These are phyloP conservation scores for Eustalomyia histrio DNA, from an alignment of 2,888 invertebrate genomes.

Conservation along the genomic window DNA sequence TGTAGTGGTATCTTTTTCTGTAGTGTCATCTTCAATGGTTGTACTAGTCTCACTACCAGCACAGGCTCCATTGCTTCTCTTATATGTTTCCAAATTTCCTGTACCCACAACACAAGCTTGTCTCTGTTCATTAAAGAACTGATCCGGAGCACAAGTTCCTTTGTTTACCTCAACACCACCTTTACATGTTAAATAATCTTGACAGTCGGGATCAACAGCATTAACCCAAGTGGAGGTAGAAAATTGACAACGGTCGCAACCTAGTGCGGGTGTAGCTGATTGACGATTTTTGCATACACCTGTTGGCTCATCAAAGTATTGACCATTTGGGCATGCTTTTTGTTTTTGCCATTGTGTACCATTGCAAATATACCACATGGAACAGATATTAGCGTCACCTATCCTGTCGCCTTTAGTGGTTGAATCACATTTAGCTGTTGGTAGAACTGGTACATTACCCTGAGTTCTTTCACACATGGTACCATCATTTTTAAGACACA, in stretches of 20 bases:
- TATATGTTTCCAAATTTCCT: neutral
- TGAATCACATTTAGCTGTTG: constrained; percentile 3
- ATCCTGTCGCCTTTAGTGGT: neutral
- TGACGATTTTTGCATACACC: constrained; percentile 58
- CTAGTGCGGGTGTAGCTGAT: constrained; percentile 45
- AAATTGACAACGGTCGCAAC: constrained; percentile 69
- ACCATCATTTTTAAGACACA: constrained; percentile 58
- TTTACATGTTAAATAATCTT: constrained; percentile 56
- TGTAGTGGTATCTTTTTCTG: too few species aligned
- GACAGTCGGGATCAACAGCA: constrained; percentile 62
- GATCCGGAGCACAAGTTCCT: constrained; percentile 42
- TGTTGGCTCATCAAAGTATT: constrained; percentile 50
- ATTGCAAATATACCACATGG: constrained; percentile 37
- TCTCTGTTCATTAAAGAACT: constrained; percentile 46
- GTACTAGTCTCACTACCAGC: neutral
- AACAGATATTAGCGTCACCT: constrained; percentile 31
- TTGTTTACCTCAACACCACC: constrained; percentile 38
- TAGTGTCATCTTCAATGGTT: too few species aligned
- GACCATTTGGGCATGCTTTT: constrained; percentile 36
- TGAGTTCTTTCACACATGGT: constrained; percentile 64
- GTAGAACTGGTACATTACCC: constrained; percentile 13
- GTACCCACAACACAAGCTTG: constrained; percentile 44
- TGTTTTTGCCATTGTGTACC: neutral
- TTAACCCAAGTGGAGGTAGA: constrained; percentile 67
- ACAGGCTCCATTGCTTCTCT: neutral